phyloP scores from a whole-genome alignment of 2,888 invertebrate genomes.

The Orchesellides sinensis region DNA sequence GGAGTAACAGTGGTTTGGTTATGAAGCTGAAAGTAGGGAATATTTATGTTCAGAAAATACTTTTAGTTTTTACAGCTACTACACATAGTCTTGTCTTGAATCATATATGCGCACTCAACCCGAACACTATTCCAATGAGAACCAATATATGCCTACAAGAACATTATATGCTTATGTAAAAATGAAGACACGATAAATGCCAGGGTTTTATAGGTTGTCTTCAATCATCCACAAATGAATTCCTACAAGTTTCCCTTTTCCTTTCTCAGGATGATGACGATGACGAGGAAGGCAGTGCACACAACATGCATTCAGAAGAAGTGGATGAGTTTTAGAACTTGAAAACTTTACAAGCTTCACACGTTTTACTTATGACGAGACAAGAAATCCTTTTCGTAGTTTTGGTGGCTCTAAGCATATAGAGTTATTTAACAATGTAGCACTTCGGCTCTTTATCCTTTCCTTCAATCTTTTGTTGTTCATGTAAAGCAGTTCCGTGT shows the following conservation, averaged over 20 bases:
- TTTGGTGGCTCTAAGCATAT: constrained; percentile 3
- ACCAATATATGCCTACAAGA: too few relatives aligned
- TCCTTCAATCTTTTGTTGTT: not conserved
- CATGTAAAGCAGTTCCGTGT: not conserved
- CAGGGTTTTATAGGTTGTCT: constrained; percentile 52
- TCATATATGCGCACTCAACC: too few relatives aligned
- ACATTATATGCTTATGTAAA: too few relatives aligned
- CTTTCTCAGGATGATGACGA: not conserved
- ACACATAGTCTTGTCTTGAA: too few relatives aligned
- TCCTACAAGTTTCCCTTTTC: constrained; percentile 57
- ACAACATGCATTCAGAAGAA: not conserved
- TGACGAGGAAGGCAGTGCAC: not conserved
- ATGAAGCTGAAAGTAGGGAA: too few relatives aligned
- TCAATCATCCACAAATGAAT: constrained; percentile 63
- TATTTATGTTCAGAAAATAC: too few relatives aligned
- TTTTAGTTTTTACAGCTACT: too few relatives aligned
- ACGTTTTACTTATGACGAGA: not conserved
- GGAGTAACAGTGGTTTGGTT: too few relatives aligned
- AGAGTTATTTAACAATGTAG: constrained; percentile 33
- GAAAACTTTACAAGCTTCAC: constrained; percentile 6
- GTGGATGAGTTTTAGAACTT: constrained; percentile 13
- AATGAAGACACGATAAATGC: constrained; percentile 35
- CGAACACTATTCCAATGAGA: too few relatives aligned
- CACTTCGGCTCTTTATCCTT: constrained; percentile 18
- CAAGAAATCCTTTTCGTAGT: constrained; percentile 2